Percentiles rank a stretch among this genome's conserved stretches.
These are phyloP conservation scores for Nomada fabriciana DNA, from an alignment of 2,888 invertebrate species.

Conservation along the genomic window DNA sequence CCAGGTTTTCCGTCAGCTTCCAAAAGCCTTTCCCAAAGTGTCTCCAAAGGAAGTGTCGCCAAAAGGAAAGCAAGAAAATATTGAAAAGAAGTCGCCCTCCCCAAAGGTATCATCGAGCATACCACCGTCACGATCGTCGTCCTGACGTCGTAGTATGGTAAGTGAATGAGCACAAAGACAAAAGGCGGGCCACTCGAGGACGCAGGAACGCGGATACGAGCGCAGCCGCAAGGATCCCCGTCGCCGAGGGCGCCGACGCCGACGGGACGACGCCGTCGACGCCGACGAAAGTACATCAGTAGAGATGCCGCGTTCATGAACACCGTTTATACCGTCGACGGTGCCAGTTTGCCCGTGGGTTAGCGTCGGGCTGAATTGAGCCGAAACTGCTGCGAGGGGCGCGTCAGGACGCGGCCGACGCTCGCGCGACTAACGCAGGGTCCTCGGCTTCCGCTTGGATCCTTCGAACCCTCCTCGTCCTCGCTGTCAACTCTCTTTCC, in stretches of 20 bases:
- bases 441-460: conserved; percentile 28
- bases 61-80: too few species aligned
- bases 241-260: conserved; percentile 43
- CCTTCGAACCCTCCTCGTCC: neutral
- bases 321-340: conserved; percentile 64
- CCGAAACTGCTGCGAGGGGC: conserved; percentile 51
- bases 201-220: conserved; percentile 52
- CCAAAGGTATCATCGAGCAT: neutral
- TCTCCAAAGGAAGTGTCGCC: too few species aligned
- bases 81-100: neutral
- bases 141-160: conserved; percentile 14
- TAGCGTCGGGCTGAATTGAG: conserved; percentile 76
- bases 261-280: conserved; percentile 25
- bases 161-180: conserved; percentile 39
- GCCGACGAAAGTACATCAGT: conserved; percentile 41
- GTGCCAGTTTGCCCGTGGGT: conserved; percentile 78
- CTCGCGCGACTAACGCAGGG: conserved; percentile 26
- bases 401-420: conserved; percentile 42
- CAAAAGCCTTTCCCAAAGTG: too few species aligned
- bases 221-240: conserved; percentile 42
- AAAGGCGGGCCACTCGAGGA: conserved; percentile 32
- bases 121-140: neutral
- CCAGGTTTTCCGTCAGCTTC: too few species aligned
- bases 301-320: conserved; percentile 63
- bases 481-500: neutral